phyloP scores from a whole-genome alignment of 2,113 vertebrate species.

The sheep (Ovis aries) region DNA sequence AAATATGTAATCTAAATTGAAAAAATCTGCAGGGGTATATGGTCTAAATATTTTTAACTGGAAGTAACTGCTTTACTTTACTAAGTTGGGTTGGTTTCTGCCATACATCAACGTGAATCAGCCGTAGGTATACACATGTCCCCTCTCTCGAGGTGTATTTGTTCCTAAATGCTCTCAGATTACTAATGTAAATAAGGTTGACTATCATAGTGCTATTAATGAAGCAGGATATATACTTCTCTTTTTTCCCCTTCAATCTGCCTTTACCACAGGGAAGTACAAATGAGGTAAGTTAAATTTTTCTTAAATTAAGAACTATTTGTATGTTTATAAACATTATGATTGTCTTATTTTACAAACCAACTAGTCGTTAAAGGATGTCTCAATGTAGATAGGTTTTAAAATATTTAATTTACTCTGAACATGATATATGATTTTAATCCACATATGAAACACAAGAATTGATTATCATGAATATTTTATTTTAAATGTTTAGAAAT shows the following conservation, averaged over 20 bases:
- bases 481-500: neutral
- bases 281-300: conserved; percentile 91
- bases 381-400: neutral
- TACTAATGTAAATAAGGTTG: conserved; percentile 29
- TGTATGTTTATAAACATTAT: conserved; percentile 18
- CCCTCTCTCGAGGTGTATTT: neutral
- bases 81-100: neutral
- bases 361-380: neutral
- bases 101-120: neutral
- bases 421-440: neutral
- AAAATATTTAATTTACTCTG: neutral
- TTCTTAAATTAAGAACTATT: conserved; percentile 30
- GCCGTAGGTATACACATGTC: neutral
- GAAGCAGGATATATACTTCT: conserved; percentile 55
- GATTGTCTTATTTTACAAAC: conserved; percentile 18
- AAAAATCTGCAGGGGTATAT: conserved; percentile 13
- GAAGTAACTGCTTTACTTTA: neutral
- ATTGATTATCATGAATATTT: neutral
- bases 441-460: neutral
- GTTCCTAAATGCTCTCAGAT: conserved; percentile 27
- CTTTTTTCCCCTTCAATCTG: conserved; percentile 67
- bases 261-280: conserved; percentile 93
- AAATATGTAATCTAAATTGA: conserved; percentile 23
- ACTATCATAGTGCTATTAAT: neutral
- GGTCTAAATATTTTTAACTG: neutral